These are phyloP conservation scores for Eupleurogrammus muticus DNA, from an alignment of 2,797 vertebrate genomes.

Conservation along the genomic window DNA sequence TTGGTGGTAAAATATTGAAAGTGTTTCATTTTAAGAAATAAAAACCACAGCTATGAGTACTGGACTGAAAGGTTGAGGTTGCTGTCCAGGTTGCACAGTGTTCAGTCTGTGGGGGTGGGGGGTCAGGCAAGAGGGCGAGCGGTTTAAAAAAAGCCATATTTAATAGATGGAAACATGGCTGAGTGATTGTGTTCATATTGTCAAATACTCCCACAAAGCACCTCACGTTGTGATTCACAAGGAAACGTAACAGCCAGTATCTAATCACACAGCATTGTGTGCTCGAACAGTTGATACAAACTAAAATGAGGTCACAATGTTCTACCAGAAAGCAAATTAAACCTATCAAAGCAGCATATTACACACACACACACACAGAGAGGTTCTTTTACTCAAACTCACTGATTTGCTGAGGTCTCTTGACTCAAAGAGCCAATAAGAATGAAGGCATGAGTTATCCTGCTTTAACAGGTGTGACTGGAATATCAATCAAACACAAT, in stretches of 20 bases:
- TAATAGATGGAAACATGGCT: not conserved
- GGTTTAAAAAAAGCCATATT: not conserved
- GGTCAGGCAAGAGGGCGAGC: too few relatives aligned
- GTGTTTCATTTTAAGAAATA: conserved; percentile 16
- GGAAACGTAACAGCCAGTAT: conserved; percentile 8
- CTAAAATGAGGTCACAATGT: not conserved
- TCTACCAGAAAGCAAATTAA: not conserved
- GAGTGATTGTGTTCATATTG: conserved; percentile 6
- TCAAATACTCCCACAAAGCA: conserved; percentile 5
- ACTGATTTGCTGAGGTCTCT: conserved; percentile 6
- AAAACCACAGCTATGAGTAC: not conserved
- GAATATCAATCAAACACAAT: not conserved
- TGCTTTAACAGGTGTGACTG: not conserved
- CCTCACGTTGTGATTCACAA: too few relatives aligned
- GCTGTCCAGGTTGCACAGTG: not conserved
- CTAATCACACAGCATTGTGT: not conserved
- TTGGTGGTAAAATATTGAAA: not conserved
- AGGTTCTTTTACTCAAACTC: conserved; percentile 15
- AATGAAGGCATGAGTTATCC: not conserved
- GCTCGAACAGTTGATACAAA: not conserved
- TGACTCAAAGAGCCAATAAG: not conserved
- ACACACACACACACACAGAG: not conserved
- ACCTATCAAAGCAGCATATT: not conserved
- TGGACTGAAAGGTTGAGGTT: not conserved
- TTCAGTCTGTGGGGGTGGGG: not conserved